A percentile compares a stretch with the other conserved stretches of the same genome.
These are phyloP conservation scores for Drosophila quinaria DNA, from an alignment of 2,888 invertebrate species.

Conservation along the genomic window DNA sequence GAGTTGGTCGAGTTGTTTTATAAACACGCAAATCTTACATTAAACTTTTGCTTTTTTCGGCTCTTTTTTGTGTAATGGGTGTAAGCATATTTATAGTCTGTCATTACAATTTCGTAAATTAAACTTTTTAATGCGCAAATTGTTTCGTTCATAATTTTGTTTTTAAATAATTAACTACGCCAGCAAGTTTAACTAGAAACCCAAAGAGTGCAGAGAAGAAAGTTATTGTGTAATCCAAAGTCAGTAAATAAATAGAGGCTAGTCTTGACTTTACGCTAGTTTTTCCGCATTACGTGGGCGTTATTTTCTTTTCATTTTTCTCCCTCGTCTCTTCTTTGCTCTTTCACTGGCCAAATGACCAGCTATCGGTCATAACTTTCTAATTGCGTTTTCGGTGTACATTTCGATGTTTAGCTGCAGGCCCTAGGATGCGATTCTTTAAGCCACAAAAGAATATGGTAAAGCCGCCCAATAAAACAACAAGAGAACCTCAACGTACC, in stretches of 20 bases:
- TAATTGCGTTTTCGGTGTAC: constrained; percentile 58
- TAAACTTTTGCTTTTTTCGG: constrained; percentile 68
- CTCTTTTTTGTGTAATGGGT: constrained; percentile 62
- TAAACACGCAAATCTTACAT: constrained; percentile 80
- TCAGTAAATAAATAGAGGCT: not conserved
- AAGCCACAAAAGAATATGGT: constrained; percentile 28
- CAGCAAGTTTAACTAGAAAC: constrained; percentile 43
- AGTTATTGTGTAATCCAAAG: constrained; percentile 71
- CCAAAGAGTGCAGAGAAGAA: constrained; percentile 53
- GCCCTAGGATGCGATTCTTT: constrained; percentile 39
- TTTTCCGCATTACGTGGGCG: constrained; percentile 78
- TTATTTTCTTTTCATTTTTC: constrained; percentile 13
- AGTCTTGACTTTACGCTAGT: constrained; percentile 15
- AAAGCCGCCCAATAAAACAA: constrained; percentile 41
- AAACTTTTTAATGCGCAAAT: constrained; percentile 82
- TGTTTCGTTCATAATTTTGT: constrained; percentile 70
- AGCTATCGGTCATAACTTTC: constrained; percentile 65
- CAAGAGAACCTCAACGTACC: constrained; percentile 61
- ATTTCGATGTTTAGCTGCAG: constrained; percentile 22
- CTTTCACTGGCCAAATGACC: constrained; percentile 50
- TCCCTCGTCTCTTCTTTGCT: not conserved
- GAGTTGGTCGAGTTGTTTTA: constrained; percentile 63
- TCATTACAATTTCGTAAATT: constrained; percentile 80
- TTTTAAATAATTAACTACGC: constrained; percentile 58
- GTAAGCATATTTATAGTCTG: constrained; percentile 77